A percentile compares a stretch with the other conserved stretches of the same genome.
phyloP scores from a whole-genome alignment of 2,888 invertebrate genomes.

The Lamellibrachia satsuma region DNA sequence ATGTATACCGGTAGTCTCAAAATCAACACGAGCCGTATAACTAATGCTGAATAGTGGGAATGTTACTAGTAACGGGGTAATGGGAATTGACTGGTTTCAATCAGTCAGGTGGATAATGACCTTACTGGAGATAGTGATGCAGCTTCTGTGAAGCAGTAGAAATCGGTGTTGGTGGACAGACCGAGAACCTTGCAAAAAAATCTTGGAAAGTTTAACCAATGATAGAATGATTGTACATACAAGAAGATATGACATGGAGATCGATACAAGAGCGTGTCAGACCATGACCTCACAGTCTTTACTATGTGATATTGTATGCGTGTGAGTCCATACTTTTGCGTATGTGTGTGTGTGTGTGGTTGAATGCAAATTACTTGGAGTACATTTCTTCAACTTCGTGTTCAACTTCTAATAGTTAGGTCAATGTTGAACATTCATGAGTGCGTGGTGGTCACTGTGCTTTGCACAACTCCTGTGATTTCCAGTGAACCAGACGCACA shows the following conservation, averaged over 20 bases:
- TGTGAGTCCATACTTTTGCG: not conserved
- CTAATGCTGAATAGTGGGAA: not conserved
- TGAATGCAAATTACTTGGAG: not conserved
- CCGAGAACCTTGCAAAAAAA: not conserved
- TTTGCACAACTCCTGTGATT: not conserved
- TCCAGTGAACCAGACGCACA: not conserved
- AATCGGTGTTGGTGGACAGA: not conserved
- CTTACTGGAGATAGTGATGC: not conserved
- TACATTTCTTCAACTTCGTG: not conserved
- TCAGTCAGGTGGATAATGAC: not conserved
- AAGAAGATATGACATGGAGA: slow-evolving; percentile 1
- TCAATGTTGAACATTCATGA: not conserved
- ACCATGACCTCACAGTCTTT: not conserved
- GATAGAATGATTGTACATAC: not conserved
- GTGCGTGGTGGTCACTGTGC: not conserved
- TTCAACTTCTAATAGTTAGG: slow-evolving; percentile 6
- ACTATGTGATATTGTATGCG: slow-evolving; percentile 7
- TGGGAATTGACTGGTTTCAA: not conserved
- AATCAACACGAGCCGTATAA: not conserved
- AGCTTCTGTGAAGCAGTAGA: not conserved
- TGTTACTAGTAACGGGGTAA: not conserved
- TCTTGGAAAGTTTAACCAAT: not conserved
- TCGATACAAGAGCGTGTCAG: not conserved
- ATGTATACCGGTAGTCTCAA: not conserved
- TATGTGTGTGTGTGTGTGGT: not conserved